Percentiles rank a stretch among this genome's conserved stretches.
Conservation (phyloP, 2,888 invertebrate genomes). For the Agriopis marginaria region DNA sequence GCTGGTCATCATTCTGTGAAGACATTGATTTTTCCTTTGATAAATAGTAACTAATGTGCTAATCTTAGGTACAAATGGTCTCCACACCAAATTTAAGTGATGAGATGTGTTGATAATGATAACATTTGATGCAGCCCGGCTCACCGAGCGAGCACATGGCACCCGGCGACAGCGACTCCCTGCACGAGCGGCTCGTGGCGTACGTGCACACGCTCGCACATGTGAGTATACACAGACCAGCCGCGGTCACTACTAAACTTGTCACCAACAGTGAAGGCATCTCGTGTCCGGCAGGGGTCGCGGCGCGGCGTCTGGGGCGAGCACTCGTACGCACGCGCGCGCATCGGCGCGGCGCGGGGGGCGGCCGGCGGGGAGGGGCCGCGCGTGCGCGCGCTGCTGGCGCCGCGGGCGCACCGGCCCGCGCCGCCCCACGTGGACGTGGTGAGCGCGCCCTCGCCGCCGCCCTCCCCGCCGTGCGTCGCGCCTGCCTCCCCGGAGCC, state of each 20-base stretch:
- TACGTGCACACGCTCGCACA: conserved; percentile 65
- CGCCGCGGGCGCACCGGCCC: conserved; percentile 46
- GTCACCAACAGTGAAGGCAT: neutral
- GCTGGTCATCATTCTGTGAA: too few species aligned
- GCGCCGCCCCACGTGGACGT: conserved; percentile 29
- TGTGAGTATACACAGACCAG: conserved; percentile 49
- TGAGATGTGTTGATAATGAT: neutral
- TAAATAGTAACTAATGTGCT: too few species aligned
- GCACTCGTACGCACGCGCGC: conserved; percentile 73
- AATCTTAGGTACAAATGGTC: too few species aligned
- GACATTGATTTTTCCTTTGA: too few species aligned
- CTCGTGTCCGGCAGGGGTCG: conserved; percentile 43
- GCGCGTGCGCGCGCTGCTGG: conserved; percentile 57
- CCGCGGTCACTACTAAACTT: too few species aligned
- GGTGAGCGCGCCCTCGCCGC: conserved; percentile 38
- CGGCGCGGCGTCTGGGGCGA: conserved; percentile 72
- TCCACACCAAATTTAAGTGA: neutral
- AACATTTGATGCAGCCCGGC: neutral
- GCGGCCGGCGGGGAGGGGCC: conserved; percentile 41
- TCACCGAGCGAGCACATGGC: conserved; percentile 24
- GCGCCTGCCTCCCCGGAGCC: conserved; percentile 36
- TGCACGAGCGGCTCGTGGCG: conserved; percentile 73
- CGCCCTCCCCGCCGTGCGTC: conserved; percentile 42
- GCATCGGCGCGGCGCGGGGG: conserved; percentile 50
- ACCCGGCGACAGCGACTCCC: conserved; percentile 45